Conservation (phyloP, 2,797 vertebrate genomes). For the Etheostoma perlongum region DNA sequence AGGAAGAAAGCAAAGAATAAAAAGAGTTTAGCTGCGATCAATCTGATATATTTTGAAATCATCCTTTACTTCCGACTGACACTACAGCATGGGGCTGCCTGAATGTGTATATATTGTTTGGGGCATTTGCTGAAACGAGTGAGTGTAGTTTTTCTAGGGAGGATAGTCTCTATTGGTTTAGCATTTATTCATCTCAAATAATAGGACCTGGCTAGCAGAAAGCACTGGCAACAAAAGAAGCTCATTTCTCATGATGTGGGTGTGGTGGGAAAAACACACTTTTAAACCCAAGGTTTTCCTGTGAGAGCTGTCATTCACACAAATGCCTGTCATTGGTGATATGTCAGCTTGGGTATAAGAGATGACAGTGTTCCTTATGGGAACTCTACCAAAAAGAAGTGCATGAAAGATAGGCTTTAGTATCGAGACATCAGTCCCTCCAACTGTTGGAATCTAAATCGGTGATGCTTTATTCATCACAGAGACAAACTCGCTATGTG, state of each 20-base stretch:
- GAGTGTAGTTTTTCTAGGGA: constrained; percentile 21
- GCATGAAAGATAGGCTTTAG: constrained; percentile 30
- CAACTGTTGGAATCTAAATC: constrained; percentile 8
- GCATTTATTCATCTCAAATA: constrained; percentile 3
- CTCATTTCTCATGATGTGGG: constrained; percentile 5
- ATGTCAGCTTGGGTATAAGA: constrained; percentile 17
- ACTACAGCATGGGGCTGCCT: not conserved
- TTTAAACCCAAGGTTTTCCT: constrained; percentile 17
- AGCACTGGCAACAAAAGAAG: constrained; percentile 9
- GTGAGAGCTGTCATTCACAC: constrained; percentile 33
- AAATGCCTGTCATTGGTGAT: constrained; percentile 42
- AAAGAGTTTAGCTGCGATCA: not conserved
- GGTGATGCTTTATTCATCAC: constrained; percentile 7
- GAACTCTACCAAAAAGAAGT: constrained; percentile 12
- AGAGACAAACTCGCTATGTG: not conserved
- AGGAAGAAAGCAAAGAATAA: too few relatives aligned
- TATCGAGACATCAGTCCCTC: not conserved
- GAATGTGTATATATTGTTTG: constrained; percentile 2
- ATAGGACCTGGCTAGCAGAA: not conserved
- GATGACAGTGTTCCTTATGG: constrained; percentile 36
- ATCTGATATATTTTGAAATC: not conserved
- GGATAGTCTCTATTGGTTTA: not conserved
- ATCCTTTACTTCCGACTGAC: constrained; percentile 2
- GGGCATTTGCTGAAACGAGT: not conserved
- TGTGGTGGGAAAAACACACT: not conserved